Percentiles rank a stretch among this genome's conserved stretches.
Evolutionary conservation across 2,888 invertebrate genomes (phyloP).

Genomic region (Lordiphosa andalusiaca): DNA sequence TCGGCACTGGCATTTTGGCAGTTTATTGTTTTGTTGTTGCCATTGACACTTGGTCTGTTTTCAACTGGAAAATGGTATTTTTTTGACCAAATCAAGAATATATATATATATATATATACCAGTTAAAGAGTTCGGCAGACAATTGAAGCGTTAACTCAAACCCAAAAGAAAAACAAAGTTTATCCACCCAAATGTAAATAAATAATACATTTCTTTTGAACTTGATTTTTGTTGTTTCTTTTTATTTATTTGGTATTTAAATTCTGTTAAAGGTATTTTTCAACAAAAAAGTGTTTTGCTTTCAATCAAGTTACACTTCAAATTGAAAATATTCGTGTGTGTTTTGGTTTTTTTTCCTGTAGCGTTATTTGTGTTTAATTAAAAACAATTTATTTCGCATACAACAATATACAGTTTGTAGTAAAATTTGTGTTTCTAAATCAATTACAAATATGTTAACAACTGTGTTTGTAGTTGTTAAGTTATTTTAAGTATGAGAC

Average conservation of each 20-base stretch:
- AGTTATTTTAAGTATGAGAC: neutral
- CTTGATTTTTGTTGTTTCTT: slow-evolving; percentile 6
- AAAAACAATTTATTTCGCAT: slow-evolving; percentile 1
- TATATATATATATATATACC: no score
- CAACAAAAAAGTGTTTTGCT: slow-evolving; percentile 27
- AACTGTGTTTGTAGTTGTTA: neutral
- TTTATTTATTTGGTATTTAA: slow-evolving; percentile 26
- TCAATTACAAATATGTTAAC: neutral
- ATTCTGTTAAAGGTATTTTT: slow-evolving; percentile 34
- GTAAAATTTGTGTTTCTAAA: slow-evolving; percentile 2
- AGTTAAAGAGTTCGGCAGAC: no score
- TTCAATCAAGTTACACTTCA: slow-evolving; percentile 46
- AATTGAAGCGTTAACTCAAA: no score
- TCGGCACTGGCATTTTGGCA: slow-evolving; percentile 14
- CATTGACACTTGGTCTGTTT: slow-evolving; percentile 18
- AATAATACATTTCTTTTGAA: slow-evolving; percentile 21
- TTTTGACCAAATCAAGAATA: slow-evolving; percentile 1
- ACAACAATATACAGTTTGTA: neutral
- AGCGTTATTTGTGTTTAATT: slow-evolving; percentile 1
- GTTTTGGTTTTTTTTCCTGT: neutral
- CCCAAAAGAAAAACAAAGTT: no score
- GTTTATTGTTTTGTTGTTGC: slow-evolving; percentile 52
- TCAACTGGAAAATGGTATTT: neutral
- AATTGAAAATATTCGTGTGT: slow-evolving; percentile 22
- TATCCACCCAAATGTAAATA: no score